phyloP scores from a whole-genome alignment of 2,888 invertebrate genomes.

The Xanthorhoe spadicearia region DNA sequence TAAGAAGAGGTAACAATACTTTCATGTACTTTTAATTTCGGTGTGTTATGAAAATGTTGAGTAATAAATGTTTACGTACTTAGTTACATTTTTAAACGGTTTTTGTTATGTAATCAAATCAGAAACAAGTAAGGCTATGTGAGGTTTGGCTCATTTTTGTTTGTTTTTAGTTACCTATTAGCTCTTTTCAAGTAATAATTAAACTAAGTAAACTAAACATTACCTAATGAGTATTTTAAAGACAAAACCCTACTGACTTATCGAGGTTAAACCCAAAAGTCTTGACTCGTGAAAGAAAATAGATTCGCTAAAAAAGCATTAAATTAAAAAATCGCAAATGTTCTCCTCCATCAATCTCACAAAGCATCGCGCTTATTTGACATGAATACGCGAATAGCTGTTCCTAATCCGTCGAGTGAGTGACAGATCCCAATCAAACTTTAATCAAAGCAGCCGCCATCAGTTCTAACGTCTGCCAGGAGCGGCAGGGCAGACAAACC shows the following conservation, averaged over 20 bases:
- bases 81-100: not conserved
- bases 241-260: too few relatives aligned
- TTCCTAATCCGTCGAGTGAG: conserved; percentile 62
- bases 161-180: not conserved
- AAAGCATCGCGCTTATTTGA: conserved; percentile 51
- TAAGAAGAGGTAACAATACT: conserved; percentile 6
- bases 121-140: conserved; percentile 10
- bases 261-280: not conserved
- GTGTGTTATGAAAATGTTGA: not conserved
- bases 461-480: conserved; percentile 62
- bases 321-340: not conserved
- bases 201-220: too few relatives aligned
- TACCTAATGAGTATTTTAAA: not conserved
- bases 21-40: not conserved
- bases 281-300: not conserved
- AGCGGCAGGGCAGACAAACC: conserved; percentile 55
- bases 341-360: not conserved
- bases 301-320: not conserved
- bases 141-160: not conserved
- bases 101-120: not conserved
- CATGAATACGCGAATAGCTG: conserved; percentile 57
- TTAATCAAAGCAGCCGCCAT: conserved; percentile 78
- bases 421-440: conserved; percentile 79
- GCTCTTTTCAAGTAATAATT: too few relatives aligned
- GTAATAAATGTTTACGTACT: not conserved